phyloP scores from a whole-genome alignment of 1,140 invertebrate species.

The Scylla paramamosain region DNA sequence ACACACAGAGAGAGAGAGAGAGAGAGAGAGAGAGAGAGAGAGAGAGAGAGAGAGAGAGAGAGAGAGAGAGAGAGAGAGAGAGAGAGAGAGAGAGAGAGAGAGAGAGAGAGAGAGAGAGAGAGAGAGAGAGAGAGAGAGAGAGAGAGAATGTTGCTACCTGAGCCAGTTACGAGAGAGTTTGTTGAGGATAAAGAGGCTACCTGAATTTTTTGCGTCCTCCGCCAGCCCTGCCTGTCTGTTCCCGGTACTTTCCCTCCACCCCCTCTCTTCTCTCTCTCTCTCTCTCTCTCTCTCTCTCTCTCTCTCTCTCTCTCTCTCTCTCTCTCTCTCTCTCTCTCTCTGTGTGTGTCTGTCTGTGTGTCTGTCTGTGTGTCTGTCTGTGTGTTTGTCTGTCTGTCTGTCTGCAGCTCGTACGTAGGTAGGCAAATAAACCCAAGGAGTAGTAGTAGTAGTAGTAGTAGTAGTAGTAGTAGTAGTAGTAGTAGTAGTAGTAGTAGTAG shows the following conservation, averaged over 20 bases:
- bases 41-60: neutral
- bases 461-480: slow-evolving; percentile 38
- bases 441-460: slow-evolving; percentile 32
- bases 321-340: too few species aligned
- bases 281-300: too few species aligned
- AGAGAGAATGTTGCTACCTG: neutral
- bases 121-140: neutral
- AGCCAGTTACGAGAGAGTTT: neutral
- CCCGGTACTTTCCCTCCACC: neutral
- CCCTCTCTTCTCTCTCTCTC: neutral
- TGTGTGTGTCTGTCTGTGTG: too few species aligned
- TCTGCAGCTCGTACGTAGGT: too few species aligned
- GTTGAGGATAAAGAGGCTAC: neutral
- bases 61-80: neutral
- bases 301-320: too few species aligned
- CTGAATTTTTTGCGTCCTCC: neutral
- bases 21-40: neutral
- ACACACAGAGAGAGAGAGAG: neutral
- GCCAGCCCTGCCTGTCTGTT: neutral
- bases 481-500: slow-evolving; percentile 35
- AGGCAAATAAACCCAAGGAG: too few species aligned
- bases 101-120: neutral
- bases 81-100: neutral
- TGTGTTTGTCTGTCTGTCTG: too few species aligned
- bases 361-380: too few species aligned